These are phyloP conservation scores for Hirudo medicinalis DNA, from an alignment of 1,140 invertebrate species.

Conservation along the genomic window DNA sequence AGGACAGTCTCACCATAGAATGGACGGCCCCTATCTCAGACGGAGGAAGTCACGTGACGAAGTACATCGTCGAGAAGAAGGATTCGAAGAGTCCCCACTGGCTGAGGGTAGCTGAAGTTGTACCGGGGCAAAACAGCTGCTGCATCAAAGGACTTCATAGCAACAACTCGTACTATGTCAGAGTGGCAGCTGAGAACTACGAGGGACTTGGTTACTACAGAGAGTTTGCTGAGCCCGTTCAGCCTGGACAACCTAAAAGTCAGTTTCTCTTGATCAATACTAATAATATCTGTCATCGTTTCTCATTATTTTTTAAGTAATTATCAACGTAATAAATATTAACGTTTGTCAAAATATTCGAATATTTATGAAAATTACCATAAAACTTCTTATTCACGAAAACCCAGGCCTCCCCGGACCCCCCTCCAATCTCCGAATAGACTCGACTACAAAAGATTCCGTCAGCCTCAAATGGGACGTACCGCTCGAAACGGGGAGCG, in stretches of 20 bases:
- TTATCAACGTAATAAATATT: no score
- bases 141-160: not conserved
- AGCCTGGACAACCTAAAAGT: conserved; percentile 21
- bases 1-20: conserved; percentile 32
- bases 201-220: conserved; percentile 59
- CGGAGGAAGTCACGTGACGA: conserved; percentile 80
- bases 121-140: not conserved
- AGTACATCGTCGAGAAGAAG: conserved; percentile 77
- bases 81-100: conserved; percentile 25
- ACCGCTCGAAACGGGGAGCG: conserved; percentile 56
- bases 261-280: not conserved
- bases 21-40: conserved; percentile 95
- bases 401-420: conserved; percentile 62
- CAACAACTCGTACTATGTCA: conserved; percentile 31
- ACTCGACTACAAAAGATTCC: conserved; percentile 78
- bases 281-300: not conserved
- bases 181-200: conserved; percentile 76
- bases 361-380: not conserved
- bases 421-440: conserved; percentile 77
- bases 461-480: conserved; percentile 66
- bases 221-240: conserved; percentile 20
- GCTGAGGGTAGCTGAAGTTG: conserved; percentile 17
- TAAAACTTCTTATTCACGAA: not conserved
- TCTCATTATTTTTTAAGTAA: not conserved
- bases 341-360: not conserved